Evolutionary conservation across 1,140 invertebrate species (phyloP).

Genomic region (Rhyzopertha dominica): DNA sequence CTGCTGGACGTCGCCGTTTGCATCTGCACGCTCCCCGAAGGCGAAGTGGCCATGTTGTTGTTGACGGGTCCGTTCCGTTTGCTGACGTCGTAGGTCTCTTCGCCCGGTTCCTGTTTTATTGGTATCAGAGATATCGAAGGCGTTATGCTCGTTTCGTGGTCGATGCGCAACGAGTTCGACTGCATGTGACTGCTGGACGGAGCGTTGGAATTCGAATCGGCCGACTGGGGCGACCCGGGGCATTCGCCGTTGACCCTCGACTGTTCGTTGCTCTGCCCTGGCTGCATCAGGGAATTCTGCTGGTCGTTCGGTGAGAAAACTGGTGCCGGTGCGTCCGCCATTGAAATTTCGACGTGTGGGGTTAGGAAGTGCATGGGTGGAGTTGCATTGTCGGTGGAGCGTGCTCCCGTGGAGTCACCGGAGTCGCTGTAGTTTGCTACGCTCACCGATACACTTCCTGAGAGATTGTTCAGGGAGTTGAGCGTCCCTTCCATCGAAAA

Average conservation of each 20-base stretch:
- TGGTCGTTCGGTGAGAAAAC: conserved; percentile 41
- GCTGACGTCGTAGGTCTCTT: conserved; percentile 34
- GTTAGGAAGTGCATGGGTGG: conserved; percentile 85
- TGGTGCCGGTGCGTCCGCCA: conserved; percentile 58
- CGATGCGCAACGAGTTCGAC: conserved; percentile 42
- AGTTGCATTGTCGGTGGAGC: conserved; percentile 75
- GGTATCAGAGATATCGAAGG: conserved; percentile 81
- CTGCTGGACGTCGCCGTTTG: conserved; percentile 56
- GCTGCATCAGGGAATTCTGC: conserved; percentile 22
- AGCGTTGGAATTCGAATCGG: conserved; percentile 67
- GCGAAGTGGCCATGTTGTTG: conserved; percentile 36
- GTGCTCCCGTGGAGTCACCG: conserved; percentile 68
- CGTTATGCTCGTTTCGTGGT: conserved; percentile 59
- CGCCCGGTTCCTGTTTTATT: conserved; percentile 68
- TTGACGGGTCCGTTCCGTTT: conserved; percentile 42
- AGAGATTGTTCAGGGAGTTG: conserved; percentile 50
- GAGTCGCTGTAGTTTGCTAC: conserved; percentile 68
- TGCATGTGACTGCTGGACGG: conserved; percentile 59
- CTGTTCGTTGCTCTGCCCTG: conserved; percentile 41
- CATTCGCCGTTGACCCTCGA: conserved; percentile 50
- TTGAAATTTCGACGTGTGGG: conserved; percentile 84
- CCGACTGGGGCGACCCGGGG: conserved; percentile 69
- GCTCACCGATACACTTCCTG: conserved; percentile 43
- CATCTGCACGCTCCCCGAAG: conserved; percentile 37
- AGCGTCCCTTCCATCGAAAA: conserved; percentile 52